Conservation (phyloP, 92 coral and sea anemone species). For the Isaurus tuberculatus region DNA sequence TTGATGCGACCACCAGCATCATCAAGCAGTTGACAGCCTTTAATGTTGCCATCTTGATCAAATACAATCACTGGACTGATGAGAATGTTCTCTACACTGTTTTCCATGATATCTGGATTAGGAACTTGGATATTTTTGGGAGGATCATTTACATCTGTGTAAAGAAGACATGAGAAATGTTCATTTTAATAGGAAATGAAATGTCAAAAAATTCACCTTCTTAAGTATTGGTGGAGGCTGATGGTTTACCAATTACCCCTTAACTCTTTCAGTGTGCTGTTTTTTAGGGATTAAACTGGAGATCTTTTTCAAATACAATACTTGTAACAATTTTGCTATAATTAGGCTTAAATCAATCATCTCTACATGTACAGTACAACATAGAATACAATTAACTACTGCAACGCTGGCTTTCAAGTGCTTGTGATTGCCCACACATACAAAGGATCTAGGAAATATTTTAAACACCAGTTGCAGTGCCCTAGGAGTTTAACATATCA, state of each 20-base stretch:
- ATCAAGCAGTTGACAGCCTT: constrained; percentile 71
- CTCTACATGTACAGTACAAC: too few species aligned
- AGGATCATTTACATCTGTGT: constrained; percentile 88
- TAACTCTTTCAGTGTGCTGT: background rate
- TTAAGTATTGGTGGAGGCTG: background rate
- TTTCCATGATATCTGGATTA: constrained; percentile 64
- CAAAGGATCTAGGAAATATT: too few species aligned
- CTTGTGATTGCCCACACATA: too few species aligned
- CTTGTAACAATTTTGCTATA: too few species aligned
- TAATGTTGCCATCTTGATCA: constrained; percentile 80
- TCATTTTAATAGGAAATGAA: too few species aligned
- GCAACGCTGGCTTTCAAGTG: too few species aligned
- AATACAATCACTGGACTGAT: constrained; percentile 71
- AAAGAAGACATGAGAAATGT: background rate
- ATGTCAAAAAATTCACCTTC: too few species aligned
- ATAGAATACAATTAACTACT: too few species aligned
- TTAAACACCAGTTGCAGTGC: too few species aligned
- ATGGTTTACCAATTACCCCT: background rate
- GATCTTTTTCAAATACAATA: too few species aligned
- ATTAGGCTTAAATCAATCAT: too few species aligned
- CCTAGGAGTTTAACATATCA: too few species aligned
- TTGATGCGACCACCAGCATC: constrained; percentile 74
- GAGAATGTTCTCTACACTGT: constrained; percentile 65
- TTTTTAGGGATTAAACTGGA: background rate
- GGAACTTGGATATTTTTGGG: constrained; percentile 79